A percentile compares a stretch with the other conserved stretches of the same genome.
phyloP scores from a whole-genome alignment of 1,140 invertebrate genomes.

The Copidosoma floridanum region DNA sequence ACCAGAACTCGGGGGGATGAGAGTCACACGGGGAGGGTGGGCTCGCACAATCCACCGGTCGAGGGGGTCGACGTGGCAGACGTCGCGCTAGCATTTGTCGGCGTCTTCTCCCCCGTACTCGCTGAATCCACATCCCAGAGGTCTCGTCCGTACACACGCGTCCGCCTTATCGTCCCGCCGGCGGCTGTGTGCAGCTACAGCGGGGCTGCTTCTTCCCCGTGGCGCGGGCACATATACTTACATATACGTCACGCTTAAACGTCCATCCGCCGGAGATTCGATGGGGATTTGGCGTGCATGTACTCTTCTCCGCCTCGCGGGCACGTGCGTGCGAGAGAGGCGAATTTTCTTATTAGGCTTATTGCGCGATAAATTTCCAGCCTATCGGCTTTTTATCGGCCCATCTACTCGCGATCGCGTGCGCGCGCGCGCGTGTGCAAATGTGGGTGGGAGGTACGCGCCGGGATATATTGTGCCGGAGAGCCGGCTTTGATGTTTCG shows the following conservation, averaged over 20 bases:
- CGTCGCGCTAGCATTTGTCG: slow-evolving; percentile 31
- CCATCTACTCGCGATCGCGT: not conserved
- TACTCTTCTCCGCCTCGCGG: too few species aligned
- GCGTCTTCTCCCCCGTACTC: slow-evolving; percentile 10
- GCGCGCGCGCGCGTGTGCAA: not conserved
- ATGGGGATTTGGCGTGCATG: too few species aligned
- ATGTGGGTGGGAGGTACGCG: too few species aligned
- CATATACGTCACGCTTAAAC: slow-evolving; percentile 18
- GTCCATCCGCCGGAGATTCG: slow-evolving; percentile 10
- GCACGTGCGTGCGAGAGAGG: too few species aligned
- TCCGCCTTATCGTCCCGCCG: slow-evolving; percentile 38
- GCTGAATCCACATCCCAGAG: slow-evolving; percentile 42
- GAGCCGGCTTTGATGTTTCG: too few species aligned
- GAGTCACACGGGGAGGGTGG: not conserved
- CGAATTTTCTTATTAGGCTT: too few species aligned
- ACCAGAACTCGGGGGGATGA: too few species aligned
- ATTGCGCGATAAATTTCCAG: too few species aligned
- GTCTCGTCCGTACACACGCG: slow-evolving; percentile 53
- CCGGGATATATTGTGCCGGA: too few species aligned
- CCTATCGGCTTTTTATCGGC: not conserved
- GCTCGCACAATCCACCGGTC: too few species aligned
- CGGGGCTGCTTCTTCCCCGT: slow-evolving; percentile 21
- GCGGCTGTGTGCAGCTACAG: slow-evolving; percentile 12
- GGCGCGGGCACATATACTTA: not conserved
- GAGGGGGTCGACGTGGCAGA: slow-evolving; percentile 45